These are phyloP conservation scores for Orchesella cincta DNA, from an alignment of 1,140 invertebrate species.

Conservation along the genomic window DNA sequence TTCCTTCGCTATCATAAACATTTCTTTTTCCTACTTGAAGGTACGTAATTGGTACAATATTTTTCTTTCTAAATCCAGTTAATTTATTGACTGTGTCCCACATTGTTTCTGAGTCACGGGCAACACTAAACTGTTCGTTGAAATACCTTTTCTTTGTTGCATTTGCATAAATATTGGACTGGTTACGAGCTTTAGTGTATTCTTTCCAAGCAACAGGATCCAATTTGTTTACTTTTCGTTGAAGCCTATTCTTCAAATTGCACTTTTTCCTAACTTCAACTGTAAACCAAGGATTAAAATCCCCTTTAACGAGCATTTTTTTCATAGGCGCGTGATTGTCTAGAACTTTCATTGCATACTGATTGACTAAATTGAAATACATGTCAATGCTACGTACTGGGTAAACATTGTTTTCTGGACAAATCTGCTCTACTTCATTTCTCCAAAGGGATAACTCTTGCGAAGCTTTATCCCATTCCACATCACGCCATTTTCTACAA, in stretches of 20 bases:
- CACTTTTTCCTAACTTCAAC: not conserved
- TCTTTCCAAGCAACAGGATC: not conserved
- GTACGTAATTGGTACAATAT: not conserved
- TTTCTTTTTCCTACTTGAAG: not conserved
- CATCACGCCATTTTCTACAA: not conserved
- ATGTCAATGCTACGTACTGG: not conserved
- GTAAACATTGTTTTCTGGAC: not conserved
- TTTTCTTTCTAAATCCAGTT: not conserved
- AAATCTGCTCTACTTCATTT: not conserved
- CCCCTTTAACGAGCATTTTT: not conserved
- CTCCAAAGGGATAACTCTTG: not conserved
- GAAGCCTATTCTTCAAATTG: not conserved
- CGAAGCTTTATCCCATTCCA: not conserved
- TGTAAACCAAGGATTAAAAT: not conserved
- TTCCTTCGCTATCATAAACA: not conserved
- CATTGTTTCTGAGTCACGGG: not conserved
- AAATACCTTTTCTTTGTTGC: not conserved
- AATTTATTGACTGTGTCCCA: not conserved
- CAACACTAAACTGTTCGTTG: not conserved
- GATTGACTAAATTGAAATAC: not conserved
- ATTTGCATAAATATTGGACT: not conserved
- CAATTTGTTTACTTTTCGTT: not conserved
- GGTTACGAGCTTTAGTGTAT: not conserved
- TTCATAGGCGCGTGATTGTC: not conserved
- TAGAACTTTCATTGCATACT: not conserved